A percentile compares a stretch with the other conserved stretches of the same genome.
phyloP scores from a whole-genome alignment of 2,888 invertebrate genomes.

The Cosmorhoe ocellata region DNA sequence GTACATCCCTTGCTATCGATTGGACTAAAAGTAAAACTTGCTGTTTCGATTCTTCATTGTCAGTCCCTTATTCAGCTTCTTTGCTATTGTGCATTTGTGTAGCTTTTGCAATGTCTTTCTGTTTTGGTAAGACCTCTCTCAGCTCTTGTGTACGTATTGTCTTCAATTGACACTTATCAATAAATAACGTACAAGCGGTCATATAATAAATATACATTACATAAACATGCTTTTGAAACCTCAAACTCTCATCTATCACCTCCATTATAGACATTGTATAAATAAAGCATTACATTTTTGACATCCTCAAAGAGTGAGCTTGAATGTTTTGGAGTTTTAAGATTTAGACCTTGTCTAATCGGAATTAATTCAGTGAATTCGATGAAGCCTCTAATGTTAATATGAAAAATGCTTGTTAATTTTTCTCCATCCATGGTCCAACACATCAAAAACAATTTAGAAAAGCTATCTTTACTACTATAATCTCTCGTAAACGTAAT shows the following conservation, averaged over 20 bases:
- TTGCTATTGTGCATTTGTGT: slow-evolving; percentile 27
- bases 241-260: too few species aligned
- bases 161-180: slow-evolving; percentile 14
- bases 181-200: neutral
- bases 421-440: too few species aligned
- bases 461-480: too few species aligned
- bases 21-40: slow-evolving; percentile 36
- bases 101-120: slow-evolving; percentile 20
- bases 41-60: slow-evolving; percentile 32
- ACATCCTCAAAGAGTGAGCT: too few species aligned
- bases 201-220: slow-evolving; percentile 3
- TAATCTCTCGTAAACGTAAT: too few species aligned
- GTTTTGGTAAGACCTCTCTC: slow-evolving; percentile 19
- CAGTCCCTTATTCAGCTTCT: slow-evolving; percentile 30
- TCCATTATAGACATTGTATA: neutral
- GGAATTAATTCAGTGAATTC: too few species aligned
- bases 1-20: slow-evolving; percentile 45
- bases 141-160: slow-evolving; percentile 17
- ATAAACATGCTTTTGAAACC: slow-evolving; percentile 4
- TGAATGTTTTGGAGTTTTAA: too few species aligned
- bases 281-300: neutral
- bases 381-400: too few species aligned
- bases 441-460: too few species aligned
- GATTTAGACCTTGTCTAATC: too few species aligned
- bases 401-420: too few species aligned